phyloP scores from a whole-genome alignment of 2,797 vertebrate species.

The Pseudotriccus pelzelni region DNA sequence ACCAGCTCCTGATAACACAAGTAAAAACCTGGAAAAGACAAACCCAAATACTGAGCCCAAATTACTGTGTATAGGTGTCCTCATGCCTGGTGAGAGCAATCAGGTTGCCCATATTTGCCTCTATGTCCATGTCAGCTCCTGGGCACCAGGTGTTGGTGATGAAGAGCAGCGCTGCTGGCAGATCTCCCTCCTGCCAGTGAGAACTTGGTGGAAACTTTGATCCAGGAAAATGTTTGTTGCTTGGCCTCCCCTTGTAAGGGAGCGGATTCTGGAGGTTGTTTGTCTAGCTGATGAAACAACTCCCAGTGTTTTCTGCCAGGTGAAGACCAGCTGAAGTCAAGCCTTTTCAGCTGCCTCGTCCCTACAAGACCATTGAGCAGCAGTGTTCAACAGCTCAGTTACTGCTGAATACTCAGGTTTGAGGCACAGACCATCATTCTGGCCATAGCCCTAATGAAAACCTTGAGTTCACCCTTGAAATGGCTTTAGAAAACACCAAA shows the following conservation, averaged over 20 bases:
- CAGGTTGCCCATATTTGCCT: not conserved
- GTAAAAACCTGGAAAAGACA: not conserved
- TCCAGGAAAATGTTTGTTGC: not conserved
- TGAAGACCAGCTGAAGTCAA: not conserved
- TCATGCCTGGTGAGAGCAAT: not conserved
- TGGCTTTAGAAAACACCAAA: not conserved
- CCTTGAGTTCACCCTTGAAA: not conserved
- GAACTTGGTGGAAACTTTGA: not conserved
- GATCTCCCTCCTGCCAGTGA: not conserved
- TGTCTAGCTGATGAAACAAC: constrained; percentile 50
- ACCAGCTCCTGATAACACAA: not conserved
- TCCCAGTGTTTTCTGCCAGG: not conserved
- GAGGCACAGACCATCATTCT: not conserved
- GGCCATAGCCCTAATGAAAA: not conserved
- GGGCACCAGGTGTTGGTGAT: not conserved
- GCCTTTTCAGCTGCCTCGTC: not conserved
- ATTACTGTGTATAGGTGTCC: not conserved
- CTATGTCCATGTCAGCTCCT: not conserved
- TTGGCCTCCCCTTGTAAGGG: not conserved
- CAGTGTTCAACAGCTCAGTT: not conserved
- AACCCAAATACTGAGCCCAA: not conserved
- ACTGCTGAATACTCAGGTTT: not conserved
- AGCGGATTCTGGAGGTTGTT: constrained; percentile 24
- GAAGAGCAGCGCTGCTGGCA: not conserved
- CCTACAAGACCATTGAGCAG: not conserved